Conservation (phyloP, 2,113 vertebrate genomes). For the Cyanoliseus patagonus region DNA sequence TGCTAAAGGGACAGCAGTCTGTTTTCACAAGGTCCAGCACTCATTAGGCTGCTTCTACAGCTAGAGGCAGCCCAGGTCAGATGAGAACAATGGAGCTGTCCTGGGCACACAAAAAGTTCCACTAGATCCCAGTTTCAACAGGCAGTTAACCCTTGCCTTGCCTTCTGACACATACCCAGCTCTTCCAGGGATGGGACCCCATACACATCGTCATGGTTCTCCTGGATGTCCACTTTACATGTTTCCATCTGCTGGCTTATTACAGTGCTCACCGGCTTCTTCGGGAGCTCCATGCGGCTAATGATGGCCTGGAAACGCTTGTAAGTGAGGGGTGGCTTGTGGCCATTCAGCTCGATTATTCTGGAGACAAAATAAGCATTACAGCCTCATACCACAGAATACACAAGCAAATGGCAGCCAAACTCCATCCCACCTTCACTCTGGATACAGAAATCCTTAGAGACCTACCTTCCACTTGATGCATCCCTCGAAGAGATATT, state of each 20-base stretch:
- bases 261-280: conserved; percentile 82
- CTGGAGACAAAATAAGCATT: conserved; percentile 71
- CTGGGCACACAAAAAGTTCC: neutral
- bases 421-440: neutral
- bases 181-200: conserved; percentile 93
- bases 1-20: neutral
- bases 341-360: conserved; percentile 93
- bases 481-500: neutral
- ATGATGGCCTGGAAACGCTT: conserved; percentile 96
- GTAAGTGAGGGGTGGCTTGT: conserved; percentile 93
- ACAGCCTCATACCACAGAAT: neutral
- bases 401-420: neutral
- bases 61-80: neutral
- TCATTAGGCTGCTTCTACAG: neutral
- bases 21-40: neutral
- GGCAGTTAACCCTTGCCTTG: neutral
- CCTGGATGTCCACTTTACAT: conserved; percentile 83
- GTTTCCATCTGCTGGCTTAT: conserved; percentile 88
- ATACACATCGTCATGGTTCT: conserved; percentile 88
- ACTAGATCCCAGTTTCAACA: neutral
- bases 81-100: neutral
- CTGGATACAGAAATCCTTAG: neutral
- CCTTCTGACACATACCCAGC: conserved; percentile 78
- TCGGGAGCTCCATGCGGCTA: conserved; percentile 91
- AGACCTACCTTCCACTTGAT: neutral